Evolutionary conservation across 2,888 invertebrate species (phyloP).

Genomic region (Tuberolachnus salignus): DNA sequence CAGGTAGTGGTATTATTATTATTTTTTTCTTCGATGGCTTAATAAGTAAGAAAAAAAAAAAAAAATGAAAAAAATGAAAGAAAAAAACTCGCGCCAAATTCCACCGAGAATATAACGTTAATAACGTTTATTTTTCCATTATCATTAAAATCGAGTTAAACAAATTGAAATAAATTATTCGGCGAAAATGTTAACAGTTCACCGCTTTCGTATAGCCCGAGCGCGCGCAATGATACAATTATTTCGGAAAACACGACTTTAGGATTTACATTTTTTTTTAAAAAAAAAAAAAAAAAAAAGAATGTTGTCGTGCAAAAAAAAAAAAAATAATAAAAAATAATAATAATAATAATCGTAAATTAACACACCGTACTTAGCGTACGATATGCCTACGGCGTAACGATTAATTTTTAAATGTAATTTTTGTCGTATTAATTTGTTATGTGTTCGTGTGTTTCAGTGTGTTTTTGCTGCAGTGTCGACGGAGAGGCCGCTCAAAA

Average conservation of each 20-base stretch:
- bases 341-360: no score
- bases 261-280: background rate
- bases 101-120: slow-evolving; percentile 21
- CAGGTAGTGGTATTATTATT: background rate
- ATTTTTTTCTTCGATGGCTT: background rate
- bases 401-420: background rate
- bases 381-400: background rate
- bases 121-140: slow-evolving; percentile 31
- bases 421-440: background rate
- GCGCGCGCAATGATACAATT: background rate
- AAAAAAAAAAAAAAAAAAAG: no score
- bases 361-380: no score
- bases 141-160: slow-evolving; percentile 25
- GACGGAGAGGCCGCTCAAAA: slow-evolving; percentile 43
- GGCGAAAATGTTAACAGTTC: slow-evolving; percentile 6
- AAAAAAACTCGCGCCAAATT: background rate
- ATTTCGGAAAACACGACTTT: background rate
- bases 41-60: no score
- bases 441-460: slow-evolving; percentile 43
- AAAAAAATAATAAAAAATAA: no score
- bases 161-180: slow-evolving; percentile 36
- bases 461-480: background rate
- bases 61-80: no score
- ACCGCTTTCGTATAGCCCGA: background rate
- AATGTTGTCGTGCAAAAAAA: no score